Conservation (phyloP, 2,888 invertebrate species). For the Panzeria rudis region DNA sequence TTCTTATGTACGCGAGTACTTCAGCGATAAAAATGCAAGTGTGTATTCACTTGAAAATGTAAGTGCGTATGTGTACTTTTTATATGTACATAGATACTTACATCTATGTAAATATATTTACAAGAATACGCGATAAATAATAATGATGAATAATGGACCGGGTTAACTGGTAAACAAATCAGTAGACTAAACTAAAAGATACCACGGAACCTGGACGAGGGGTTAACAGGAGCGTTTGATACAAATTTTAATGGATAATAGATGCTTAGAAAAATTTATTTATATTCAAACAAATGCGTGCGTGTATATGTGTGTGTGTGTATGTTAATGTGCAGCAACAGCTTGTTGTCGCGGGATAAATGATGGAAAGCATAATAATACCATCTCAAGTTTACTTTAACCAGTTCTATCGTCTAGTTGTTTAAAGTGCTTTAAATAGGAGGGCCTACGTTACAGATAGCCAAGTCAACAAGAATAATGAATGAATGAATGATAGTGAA, state of each 20-base stretch:
- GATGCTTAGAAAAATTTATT: conserved; percentile 49
- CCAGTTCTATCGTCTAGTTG: conserved; percentile 47
- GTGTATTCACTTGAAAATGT: background rate
- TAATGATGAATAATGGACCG: conserved; percentile 67
- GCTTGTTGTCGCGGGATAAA: conserved; percentile 32
- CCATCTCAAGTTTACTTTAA: conserved; percentile 27
- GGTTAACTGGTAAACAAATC: conserved; percentile 63
- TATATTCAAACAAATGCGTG: conserved; percentile 19
- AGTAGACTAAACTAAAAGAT: conserved; percentile 32
- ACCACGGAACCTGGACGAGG: conserved; percentile 16
- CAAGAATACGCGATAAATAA: conserved; percentile 53
- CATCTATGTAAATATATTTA: background rate
- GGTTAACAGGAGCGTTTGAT: conserved; percentile 22
- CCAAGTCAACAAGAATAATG: conserved; percentile 23
- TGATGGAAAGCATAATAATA: conserved; percentile 34
- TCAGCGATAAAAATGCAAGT: conserved; percentile 31
- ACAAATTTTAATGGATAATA: background rate
- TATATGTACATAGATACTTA: background rate
- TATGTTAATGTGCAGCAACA: background rate
- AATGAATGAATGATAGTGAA: conserved; percentile 10
- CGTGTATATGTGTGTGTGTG: background rate
- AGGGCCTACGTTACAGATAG: conserved; percentile 42
- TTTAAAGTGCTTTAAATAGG: conserved; percentile 32
- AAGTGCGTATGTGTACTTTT: background rate
- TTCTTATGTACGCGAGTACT: background rate